Conservation (phyloP, 2,113 vertebrate genomes). For the Podarcis cretensis region DNA sequence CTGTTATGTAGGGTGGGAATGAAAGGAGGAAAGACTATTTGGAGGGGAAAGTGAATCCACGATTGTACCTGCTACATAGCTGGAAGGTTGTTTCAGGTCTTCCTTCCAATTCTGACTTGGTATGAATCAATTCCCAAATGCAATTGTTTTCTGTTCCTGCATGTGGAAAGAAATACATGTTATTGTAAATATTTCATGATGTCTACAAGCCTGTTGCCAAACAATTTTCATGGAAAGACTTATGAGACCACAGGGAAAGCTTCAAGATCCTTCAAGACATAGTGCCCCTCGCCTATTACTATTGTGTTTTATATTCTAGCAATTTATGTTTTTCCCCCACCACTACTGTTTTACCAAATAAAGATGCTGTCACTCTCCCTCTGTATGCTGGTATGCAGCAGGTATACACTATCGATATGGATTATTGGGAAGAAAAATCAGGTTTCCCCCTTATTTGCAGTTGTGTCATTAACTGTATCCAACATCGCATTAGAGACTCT, state of each 20-base stretch:
- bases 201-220: background rate
- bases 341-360: background rate
- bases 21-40: background rate
- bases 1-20: background rate
- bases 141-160: slow-evolving; percentile 88
- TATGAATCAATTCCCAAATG: slow-evolving; percentile 96
- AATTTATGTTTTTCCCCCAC: background rate
- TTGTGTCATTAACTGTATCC: background rate
- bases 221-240: background rate
- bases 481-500: too few species aligned
- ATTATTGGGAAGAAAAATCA: background rate
- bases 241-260: background rate
- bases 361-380: background rate
- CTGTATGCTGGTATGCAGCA: too few species aligned
- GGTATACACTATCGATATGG: too few species aligned
- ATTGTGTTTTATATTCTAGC: background rate
- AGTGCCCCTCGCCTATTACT: background rate
- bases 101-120: slow-evolving; percentile 92
- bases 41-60: background rate
- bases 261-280: background rate
- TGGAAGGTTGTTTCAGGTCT: slow-evolving; percentile 94
- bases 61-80: slow-evolving; percentile 91
- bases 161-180: background rate
- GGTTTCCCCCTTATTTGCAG: background rate
- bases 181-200: slow-evolving; percentile 16